Percentiles rank a stretch among this genome's conserved stretches.
These are phyloP conservation scores for Berghia stephanieae DNA, from an alignment of 1,140 invertebrate genomes.

Conservation along the genomic window DNA sequence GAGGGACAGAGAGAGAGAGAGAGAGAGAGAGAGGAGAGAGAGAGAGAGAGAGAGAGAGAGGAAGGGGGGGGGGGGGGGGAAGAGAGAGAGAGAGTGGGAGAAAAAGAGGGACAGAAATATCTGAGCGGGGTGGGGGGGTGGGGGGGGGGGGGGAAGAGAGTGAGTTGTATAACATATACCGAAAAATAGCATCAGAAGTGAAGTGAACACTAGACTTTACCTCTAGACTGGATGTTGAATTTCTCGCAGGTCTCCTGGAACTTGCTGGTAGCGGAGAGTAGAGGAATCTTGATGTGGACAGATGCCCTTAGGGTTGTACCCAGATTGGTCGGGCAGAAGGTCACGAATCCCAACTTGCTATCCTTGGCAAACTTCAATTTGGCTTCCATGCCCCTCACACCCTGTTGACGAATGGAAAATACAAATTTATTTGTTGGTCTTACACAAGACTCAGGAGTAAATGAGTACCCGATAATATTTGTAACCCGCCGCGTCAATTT, in stretches of 20 bases:
- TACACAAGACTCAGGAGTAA: neutral
- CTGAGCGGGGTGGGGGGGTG: neutral
- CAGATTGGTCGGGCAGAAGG: conserved; percentile 97
- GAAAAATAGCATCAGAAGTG: too few species aligned
- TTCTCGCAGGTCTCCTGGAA: conserved; percentile 90
- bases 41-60: conserved; percentile 15
- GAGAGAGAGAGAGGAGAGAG: conserved; percentile 5
- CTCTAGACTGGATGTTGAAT: conserved; percentile 87
- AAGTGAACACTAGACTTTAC: conserved; percentile 23
- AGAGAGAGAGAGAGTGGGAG: neutral
- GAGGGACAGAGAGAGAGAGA: neutral
- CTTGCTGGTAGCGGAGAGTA: conserved; percentile 81
- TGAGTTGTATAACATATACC: too few species aligned
- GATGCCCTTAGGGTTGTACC: conserved; percentile 97
- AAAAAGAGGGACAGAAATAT: neutral
- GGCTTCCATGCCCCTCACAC: conserved; percentile 44
- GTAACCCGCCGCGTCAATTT: too few species aligned
- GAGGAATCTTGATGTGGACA: conserved; percentile 96
- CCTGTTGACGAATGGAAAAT: too few species aligned
- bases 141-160: neutral
- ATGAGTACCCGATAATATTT: too few species aligned
- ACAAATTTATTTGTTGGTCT: too few species aligned
- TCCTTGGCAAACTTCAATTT: conserved; percentile 51
- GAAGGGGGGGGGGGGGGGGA: neutral
- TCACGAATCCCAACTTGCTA: conserved; percentile 93